phyloP scores from a whole-genome alignment of 2,888 invertebrate species.

The Pachymerium ferrugineum region DNA sequence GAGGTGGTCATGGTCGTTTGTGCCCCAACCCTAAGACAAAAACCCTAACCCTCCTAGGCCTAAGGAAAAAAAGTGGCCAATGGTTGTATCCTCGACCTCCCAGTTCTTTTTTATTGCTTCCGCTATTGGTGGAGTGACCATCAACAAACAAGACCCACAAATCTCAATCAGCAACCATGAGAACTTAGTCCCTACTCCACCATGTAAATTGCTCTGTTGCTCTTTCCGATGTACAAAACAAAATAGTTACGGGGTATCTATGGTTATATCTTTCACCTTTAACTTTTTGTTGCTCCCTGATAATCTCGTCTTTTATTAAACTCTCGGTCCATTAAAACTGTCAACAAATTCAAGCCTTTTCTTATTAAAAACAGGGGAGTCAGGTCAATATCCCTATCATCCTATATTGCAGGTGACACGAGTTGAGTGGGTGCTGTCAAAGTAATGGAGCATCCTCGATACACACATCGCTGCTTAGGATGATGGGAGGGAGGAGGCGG shows the following conservation, averaged over 20 bases:
- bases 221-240: background rate
- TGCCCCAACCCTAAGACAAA: slow-evolving; percentile 4
- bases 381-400: slow-evolving; percentile 21
- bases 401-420: slow-evolving; percentile 25
- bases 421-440: slow-evolving; percentile 24
- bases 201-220: background rate
- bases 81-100: slow-evolving; percentile 17
- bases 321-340: slow-evolving; percentile 13
- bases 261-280: background rate
- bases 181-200: background rate
- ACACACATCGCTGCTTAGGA: slow-evolving; percentile 22
- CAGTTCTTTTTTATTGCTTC: slow-evolving; percentile 15
- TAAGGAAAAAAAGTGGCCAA: background rate
- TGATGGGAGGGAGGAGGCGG: slow-evolving; percentile 27
- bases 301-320: background rate
- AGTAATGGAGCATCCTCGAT: slow-evolving; percentile 27
- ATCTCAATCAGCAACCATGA: slow-evolving; percentile 11
- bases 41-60: background rate
- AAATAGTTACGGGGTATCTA: too few species aligned
- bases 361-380: slow-evolving; percentile 20
- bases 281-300: background rate
- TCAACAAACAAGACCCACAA: slow-evolving; percentile 14
- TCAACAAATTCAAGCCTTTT: slow-evolving; percentile 27
- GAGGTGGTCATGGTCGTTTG: slow-evolving; percentile 12
- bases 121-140: slow-evolving; percentile 20